These are phyloP conservation scores for Zaprionus kolodkinae DNA, from an alignment of 1,140 invertebrate genomes.

Conservation along the genomic window DNA sequence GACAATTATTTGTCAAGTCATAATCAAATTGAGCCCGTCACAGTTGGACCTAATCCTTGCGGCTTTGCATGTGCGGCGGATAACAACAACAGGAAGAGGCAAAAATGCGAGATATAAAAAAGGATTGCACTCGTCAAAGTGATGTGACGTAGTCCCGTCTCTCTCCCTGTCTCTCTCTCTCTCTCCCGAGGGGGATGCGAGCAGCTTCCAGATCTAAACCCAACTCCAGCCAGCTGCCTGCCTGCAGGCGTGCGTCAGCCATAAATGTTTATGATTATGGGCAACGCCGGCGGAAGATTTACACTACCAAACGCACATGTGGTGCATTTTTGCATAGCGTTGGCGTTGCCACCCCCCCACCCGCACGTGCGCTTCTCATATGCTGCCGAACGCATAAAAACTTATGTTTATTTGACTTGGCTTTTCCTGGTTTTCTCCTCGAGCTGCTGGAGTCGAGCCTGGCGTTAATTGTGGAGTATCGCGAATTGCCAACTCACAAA, in stretches of 20 bases:
- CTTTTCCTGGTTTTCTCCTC: constrained; percentile 45
- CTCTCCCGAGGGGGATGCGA: constrained; percentile 30
- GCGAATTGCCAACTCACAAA: constrained; percentile 58
- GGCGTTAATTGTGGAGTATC: constrained; percentile 70
- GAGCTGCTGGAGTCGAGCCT: constrained; percentile 14
- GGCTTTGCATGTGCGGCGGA: constrained; percentile 67
- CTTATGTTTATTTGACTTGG: constrained; percentile 83
- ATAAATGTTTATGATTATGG: constrained; percentile 83
- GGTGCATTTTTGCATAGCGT: constrained; percentile 81
- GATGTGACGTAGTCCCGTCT: constrained; percentile 45
- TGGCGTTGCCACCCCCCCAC: no score
- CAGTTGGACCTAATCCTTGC: constrained; percentile 80
- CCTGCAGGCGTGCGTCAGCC: constrained; percentile 63
- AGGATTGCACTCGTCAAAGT: constrained; percentile 80
- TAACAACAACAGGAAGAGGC: constrained; percentile 30
- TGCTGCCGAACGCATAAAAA: constrained; percentile 79
- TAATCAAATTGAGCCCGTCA: constrained; percentile 77
- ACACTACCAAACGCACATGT: constrained; percentile 72
- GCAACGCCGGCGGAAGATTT: constrained; percentile 69
- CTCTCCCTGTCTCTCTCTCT: constrained; percentile 23
- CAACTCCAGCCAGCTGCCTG: not conserved
- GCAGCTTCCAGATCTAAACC: constrained; percentile 20
- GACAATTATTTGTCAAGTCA: constrained; percentile 83
- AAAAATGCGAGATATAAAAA: constrained; percentile 43
- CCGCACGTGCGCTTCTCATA: no score